Evolutionary conservation across 1,140 invertebrate genomes (phyloP), one percentile per base, ranked within the genome.

Genomic region (Pollicipes pollicipes): DNA sequence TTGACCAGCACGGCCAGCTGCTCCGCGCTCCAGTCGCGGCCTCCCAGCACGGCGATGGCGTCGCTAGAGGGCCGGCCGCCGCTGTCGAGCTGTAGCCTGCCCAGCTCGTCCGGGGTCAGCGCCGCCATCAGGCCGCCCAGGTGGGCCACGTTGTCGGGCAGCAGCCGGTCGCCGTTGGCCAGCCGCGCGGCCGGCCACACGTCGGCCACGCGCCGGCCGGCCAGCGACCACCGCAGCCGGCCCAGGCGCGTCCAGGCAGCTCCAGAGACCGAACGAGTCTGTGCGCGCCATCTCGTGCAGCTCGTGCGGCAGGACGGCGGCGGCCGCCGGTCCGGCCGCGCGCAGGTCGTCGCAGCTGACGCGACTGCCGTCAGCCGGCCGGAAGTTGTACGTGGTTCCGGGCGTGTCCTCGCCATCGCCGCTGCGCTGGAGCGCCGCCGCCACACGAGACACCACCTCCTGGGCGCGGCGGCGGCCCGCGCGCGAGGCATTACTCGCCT

Each of bases 121-220:
- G 45, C 45, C 45, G 45, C 45, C 27, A 66, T n/a, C 64, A 66
- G 64, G n/a, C 64, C 64, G 28, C n/a, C 64, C 45, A 58, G 45
- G 17, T 58, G 45, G 13, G 24, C 45, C 45, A 58, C 13, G 45
- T 58, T 58, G 45, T 58, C 45, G 6, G 45, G 45, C 45, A 13
- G 45, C 10, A 58, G 8, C 13, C 8, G 21, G 45, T 58, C 45
- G 45, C 45, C 45, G 45, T 58, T 58, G 6, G 45, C 45, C 45
- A 21, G 2, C 13, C 45, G 45, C 10, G 45, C 45, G 13, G 24
- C 45, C 10, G 2, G 8, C 45, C 45, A 58, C 45, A 58, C 45
- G 13, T 58, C 45, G 45, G 6, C 3, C 13, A 58, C 45, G 6
- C 13, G 24, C 13, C 45, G 45, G 45, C 45, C 45, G n/a, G 8